These are phyloP conservation scores for Vollenhovia emeryi DNA, from an alignment of 1,140 invertebrate species.

Conservation along the genomic window DNA sequence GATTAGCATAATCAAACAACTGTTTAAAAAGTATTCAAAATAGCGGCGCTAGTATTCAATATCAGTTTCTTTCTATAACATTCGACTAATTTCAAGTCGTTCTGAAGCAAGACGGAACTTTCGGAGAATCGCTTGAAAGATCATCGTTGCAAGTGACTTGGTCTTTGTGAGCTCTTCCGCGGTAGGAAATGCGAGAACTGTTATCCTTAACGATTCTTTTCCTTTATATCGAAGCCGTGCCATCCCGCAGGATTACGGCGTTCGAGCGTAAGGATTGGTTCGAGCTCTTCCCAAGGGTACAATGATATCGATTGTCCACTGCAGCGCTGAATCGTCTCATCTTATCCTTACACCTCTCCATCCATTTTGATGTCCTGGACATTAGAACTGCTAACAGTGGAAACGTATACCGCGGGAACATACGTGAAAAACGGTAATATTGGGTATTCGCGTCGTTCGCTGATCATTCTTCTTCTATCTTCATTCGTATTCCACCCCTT, in stretches of 20 bases:
- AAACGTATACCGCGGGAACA: background rate
- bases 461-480: background rate
- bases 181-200: background rate
- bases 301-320: conserved; percentile 47
- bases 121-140: background rate
- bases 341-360: background rate
- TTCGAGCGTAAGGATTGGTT: conserved; percentile 26
- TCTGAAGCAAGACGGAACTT: conserved; percentile 18
- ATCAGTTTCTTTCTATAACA: background rate
- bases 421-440: background rate
- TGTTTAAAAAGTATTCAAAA: background rate
- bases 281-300: conserved; percentile 11
- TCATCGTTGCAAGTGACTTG: conserved; percentile 3
- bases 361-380: background rate
- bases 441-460: background rate
- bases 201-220: conserved; percentile 34
- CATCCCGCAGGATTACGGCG: conserved; percentile 13
- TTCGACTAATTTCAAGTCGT: background rate
- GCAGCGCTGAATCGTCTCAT: background rate
- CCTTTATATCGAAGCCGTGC: conserved; percentile 30
- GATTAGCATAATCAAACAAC: background rate
- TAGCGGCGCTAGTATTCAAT: background rate
- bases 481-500: background rate
- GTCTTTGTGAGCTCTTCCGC: background rate
- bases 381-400: background rate